A percentile compares a stretch with the other conserved stretches of the same genome.
Evolutionary conservation across 2,113 vertebrate genomes (phyloP).

Genomic region (Poeciliopsis retropinna): DNA sequence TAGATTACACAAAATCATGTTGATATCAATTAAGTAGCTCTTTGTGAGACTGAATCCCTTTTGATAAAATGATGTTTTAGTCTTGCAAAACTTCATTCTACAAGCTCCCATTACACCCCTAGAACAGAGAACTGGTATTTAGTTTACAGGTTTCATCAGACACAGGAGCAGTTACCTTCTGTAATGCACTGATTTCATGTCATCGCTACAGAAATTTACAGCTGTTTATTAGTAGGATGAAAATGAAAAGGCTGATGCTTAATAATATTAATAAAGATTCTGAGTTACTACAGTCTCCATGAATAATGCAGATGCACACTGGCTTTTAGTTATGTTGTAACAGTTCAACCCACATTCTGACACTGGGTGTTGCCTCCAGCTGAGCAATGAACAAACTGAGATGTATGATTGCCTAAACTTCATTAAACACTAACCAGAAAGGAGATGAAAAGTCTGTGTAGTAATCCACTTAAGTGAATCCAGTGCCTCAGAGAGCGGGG

Average conservation of each 20-base stretch:
- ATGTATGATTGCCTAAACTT: slow-evolving; percentile 58
- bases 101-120: not conserved
- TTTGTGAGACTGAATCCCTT: no score
- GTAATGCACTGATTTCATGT: not conserved
- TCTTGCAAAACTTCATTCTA: not conserved
- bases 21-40: no score
- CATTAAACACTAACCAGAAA: slow-evolving; percentile 58
- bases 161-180: not conserved
- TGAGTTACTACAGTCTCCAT: slow-evolving; percentile 17
- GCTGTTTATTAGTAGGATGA: not conserved
- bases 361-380: slow-evolving; percentile 24
- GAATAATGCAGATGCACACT: not conserved
- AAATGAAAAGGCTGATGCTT: not conserved
- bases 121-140: not conserved
- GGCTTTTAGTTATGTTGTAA: slow-evolving; percentile 1
- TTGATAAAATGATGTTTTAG: no score
- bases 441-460: slow-evolving; percentile 64
- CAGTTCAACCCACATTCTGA: slow-evolving; percentile 9
- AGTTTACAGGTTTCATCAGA: not conserved
- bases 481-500: slow-evolving; percentile 32
- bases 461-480: slow-evolving; percentile 64
- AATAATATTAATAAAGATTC: not conserved
- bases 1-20: no score
- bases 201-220: not conserved
- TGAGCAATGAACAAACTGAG: slow-evolving; percentile 31